A percentile compares a stretch with the other conserved stretches of the same genome.
These are phyloP conservation scores for Spongilla lacustris DNA, from an alignment of 37 sponge, comb jelly and placozoan genomes.

Conservation along the genomic window DNA sequence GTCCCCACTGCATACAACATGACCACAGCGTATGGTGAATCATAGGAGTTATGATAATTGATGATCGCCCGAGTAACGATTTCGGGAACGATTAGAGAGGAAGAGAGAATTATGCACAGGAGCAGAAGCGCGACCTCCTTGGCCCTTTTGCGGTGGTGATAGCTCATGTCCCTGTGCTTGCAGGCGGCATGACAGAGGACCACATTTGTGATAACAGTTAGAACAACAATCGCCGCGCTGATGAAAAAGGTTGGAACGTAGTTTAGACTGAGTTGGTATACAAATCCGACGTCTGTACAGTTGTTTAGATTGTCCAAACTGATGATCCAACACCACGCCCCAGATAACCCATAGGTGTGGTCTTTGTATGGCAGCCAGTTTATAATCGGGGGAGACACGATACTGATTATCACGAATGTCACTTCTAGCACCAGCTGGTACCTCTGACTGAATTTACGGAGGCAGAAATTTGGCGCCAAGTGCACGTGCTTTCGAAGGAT, in stretches of 20 bases:
- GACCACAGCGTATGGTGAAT: neutral
- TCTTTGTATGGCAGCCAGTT: neutral
- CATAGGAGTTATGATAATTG: neutral
- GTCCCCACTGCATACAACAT: neutral
- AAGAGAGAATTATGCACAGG: neutral
- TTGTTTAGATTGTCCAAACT: neutral
- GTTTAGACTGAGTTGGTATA: neutral
- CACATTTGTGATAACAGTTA: neutral
- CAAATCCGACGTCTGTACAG: neutral
- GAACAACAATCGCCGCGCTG: neutral
- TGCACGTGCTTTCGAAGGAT: neutral
- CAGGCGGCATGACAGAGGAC: neutral
- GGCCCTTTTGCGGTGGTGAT: neutral
- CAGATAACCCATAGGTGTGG: neutral
- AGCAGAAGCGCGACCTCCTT: neutral
- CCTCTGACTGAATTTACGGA: neutral
- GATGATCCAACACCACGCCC: neutral
- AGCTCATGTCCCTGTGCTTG: neutral
- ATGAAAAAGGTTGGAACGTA: neutral
- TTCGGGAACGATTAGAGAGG: neutral
- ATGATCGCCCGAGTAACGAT: neutral
- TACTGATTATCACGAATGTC: neutral
- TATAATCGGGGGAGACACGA: neutral
- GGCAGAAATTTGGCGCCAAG: neutral
- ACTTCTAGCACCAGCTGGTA: neutral